These are phyloP conservation scores for Cyclina sinensis DNA, from an alignment of 1,140 invertebrate genomes.

Conservation along the genomic window DNA sequence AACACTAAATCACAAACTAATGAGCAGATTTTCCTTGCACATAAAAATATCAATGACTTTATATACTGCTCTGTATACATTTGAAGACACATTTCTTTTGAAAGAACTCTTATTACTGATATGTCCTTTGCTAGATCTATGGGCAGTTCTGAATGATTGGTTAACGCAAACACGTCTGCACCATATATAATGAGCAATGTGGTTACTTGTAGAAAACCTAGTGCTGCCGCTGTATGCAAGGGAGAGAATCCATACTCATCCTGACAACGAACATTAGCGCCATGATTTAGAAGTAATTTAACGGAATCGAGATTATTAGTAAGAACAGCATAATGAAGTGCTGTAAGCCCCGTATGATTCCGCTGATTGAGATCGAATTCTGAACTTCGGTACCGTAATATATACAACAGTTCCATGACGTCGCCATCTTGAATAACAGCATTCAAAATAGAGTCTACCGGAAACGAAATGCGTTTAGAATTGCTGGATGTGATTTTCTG, in stretches of 20 bases:
- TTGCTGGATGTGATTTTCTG: not conserved
- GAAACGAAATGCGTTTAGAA: conserved; percentile 77
- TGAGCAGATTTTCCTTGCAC: not conserved
- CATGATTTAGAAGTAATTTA: conserved; percentile 97
- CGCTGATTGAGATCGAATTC: conserved; percentile 77
- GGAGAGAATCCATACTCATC: conserved; percentile 99
- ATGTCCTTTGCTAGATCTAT: conserved; percentile 82
- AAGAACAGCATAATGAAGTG: conserved; percentile 82
- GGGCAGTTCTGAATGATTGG: conserved; percentile 77
- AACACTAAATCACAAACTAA: not conserved
- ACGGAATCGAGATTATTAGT: conserved; percentile 98
- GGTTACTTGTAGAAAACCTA: conserved; percentile 94
- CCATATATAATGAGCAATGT: conserved; percentile 87
- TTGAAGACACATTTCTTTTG: conserved; percentile 77
- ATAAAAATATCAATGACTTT: conserved; percentile 63
- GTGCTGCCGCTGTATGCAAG: conserved; percentile 98
- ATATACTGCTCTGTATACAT: conserved; percentile 76
- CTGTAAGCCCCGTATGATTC: conserved; percentile 82
- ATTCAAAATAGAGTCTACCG: conserved; percentile 80
- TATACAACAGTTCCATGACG: conserved; percentile 75
- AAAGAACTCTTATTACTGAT: conserved; percentile 75
- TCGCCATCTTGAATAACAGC: conserved; percentile 83
- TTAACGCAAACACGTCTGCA: conserved; percentile 80
- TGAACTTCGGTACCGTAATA: conserved; percentile 69
- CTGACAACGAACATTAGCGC: conserved; percentile 97